A percentile compares a stretch with the other conserved stretches of the same genome.
Conservation (phyloP, 2,797 vertebrate species). For the Rhynchonycteris naso region DNA sequence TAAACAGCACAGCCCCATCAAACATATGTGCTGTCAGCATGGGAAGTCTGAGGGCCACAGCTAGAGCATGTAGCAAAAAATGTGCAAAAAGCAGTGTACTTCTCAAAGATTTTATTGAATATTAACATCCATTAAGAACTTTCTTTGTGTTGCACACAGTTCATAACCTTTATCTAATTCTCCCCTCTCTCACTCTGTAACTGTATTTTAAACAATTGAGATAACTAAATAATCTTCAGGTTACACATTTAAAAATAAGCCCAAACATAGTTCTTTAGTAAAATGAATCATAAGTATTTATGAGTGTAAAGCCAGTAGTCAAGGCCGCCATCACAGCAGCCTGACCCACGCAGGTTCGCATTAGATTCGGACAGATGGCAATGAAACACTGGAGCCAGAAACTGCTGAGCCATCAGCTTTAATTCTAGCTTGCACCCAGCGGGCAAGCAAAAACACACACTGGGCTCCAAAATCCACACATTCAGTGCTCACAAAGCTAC, state of each 20-base stretch:
- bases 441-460: too few species aligned
- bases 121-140: conserved; percentile 62
- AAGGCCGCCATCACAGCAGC: too few species aligned
- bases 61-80: conserved; percentile 60
- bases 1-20: conserved; percentile 41
- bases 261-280: conserved; percentile 43
- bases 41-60: conserved; percentile 63
- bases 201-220: conserved; percentile 54
- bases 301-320: too few species aligned
- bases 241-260: conserved; percentile 59
- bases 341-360: too few species aligned
- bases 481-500: too few species aligned
- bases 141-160: conserved; percentile 51
- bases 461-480: too few species aligned
- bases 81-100: conserved; percentile 40
- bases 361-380: too few species aligned
- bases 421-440: too few species aligned
- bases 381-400: too few species aligned
- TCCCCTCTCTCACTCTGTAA: background rate
- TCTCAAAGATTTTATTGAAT: conserved; percentile 59
- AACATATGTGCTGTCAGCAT: conserved; percentile 66
- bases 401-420: too few species aligned
- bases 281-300: background rate
- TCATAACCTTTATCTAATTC: conserved; percentile 50
- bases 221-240: conserved; percentile 49